phyloP scores from a whole-genome alignment of 2,797 vertebrate species.

The Channallabes apus region DNA sequence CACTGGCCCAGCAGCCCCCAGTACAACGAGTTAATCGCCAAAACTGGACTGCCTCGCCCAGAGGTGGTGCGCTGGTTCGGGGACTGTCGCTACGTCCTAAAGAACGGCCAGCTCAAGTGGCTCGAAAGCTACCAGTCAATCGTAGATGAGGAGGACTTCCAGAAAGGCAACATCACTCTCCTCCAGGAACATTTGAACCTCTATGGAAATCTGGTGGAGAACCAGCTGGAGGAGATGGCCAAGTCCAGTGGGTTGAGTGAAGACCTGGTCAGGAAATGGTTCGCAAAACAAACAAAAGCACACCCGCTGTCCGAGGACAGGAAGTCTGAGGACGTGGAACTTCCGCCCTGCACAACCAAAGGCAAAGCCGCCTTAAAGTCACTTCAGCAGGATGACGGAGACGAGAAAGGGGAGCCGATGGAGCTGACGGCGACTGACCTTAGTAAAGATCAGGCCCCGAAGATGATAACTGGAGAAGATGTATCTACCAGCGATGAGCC shows the following conservation, averaged over 20 bases:
- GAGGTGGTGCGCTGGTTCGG: slow-evolving; percentile 98
- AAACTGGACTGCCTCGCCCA: slow-evolving; percentile 83
- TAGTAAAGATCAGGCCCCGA: slow-evolving; percentile 45
- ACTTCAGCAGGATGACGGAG: slow-evolving; percentile 59
- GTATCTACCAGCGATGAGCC: slow-evolving; percentile 55
- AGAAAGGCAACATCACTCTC: slow-evolving; percentile 66
- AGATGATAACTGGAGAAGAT: slow-evolving; percentile 28
- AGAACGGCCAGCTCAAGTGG: slow-evolving; percentile 95
- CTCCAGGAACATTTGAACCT: slow-evolving; percentile 80
- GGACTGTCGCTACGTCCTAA: slow-evolving; percentile 91
- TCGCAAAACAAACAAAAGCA: slow-evolving; percentile 67
- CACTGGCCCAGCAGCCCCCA: slow-evolving; percentile 91
- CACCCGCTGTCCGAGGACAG: slow-evolving; percentile 55
- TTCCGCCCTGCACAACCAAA: slow-evolving; percentile 5
- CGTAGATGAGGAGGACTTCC: slow-evolving; percentile 76
- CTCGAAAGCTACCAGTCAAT: slow-evolving; percentile 86
- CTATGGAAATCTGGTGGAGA: slow-evolving; percentile 78
- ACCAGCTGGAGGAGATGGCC: slow-evolving; percentile 79
- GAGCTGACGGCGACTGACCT: slow-evolving; percentile 63
- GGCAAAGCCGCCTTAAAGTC: slow-evolving; percentile 35
- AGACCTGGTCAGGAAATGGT: slow-evolving; percentile 88
- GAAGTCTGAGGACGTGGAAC: slow-evolving; percentile 40
- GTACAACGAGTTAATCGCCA: slow-evolving; percentile 85
- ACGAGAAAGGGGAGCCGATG: slow-evolving; percentile 63
- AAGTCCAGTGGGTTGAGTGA: slow-evolving; percentile 79